These are phyloP conservation scores for Euclidia mi DNA, from an alignment of 2,888 invertebrate species.

Conservation along the genomic window DNA sequence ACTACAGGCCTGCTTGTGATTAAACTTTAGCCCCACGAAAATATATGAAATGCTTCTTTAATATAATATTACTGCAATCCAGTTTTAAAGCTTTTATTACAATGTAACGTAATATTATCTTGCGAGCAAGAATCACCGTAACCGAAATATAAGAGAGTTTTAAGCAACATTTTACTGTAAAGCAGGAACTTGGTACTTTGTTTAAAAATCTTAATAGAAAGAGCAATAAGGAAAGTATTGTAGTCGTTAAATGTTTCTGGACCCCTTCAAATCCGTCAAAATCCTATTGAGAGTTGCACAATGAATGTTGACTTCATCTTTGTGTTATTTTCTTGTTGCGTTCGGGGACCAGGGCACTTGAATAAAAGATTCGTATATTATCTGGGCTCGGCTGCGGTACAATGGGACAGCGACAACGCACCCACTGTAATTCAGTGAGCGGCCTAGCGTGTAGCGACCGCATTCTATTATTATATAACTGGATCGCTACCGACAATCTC, in stretches of 20 bases:
- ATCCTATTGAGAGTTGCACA: conserved; percentile 83
- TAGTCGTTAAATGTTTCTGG: conserved; percentile 65
- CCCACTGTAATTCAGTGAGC: conserved; percentile 80
- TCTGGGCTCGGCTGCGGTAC: conserved; percentile 75
- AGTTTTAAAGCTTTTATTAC: too few species aligned
- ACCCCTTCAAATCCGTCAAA: conserved; percentile 76
- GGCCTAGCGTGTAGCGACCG: conserved; percentile 73
- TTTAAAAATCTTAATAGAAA: conserved; percentile 50
- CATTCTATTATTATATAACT: conserved; percentile 75
- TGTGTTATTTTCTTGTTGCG: conserved; percentile 84
- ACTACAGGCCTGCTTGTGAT: conserved; percentile 33
- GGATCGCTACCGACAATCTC: conserved; percentile 65
- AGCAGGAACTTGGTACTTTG: conserved; percentile 32
- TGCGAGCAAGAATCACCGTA: conserved; percentile 21
- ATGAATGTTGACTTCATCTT: conserved; percentile 84
- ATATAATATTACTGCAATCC: too few species aligned
- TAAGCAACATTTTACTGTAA: conserved; percentile 24
- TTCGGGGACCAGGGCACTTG: conserved; percentile 83
- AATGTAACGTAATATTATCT: conserved; percentile 24
- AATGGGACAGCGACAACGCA: conserved; percentile 83
- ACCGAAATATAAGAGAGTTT: conserved; percentile 21
- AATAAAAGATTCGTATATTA: conserved; percentile 89
- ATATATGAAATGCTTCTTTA: conserved; percentile 36
- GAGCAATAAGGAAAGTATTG: conserved; percentile 51
- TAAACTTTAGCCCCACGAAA: conserved; percentile 36